Evolutionary conservation across 2,797 vertebrate genomes (phyloP).

Genomic region (Hozukius guyotensis): DNA sequence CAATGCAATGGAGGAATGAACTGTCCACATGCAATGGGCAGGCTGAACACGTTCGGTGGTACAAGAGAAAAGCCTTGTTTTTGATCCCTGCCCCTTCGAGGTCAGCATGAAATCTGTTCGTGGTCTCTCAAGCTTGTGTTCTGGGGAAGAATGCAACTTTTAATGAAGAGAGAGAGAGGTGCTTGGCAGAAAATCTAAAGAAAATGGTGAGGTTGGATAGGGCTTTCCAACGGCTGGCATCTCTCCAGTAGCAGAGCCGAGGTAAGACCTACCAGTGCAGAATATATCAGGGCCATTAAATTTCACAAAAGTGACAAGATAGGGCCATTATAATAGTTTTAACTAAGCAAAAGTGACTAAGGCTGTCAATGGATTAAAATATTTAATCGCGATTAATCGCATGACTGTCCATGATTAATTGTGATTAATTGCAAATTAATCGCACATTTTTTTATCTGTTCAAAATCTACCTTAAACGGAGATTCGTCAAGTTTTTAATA

Average conservation of each 20-base stretch:
- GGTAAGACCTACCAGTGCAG: constrained; percentile 36
- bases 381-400: too few relatives aligned
- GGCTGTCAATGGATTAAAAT: too few relatives aligned
- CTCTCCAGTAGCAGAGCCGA: constrained; percentile 35
- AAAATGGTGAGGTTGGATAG: constrained; percentile 21
- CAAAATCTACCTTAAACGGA: too few relatives aligned
- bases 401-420: too few relatives aligned
- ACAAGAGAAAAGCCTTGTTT: constrained; percentile 80
- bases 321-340: constrained; percentile 66
- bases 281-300: constrained; percentile 64
- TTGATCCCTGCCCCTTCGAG: constrained; percentile 48
- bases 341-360: constrained; percentile 67
- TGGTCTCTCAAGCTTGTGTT: constrained; percentile 51
- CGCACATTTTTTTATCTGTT: too few relatives aligned
- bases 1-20: constrained; percentile 80
- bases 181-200: constrained; percentile 52
- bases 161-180: constrained; percentile 66
- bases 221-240: constrained; percentile 36
- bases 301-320: constrained; percentile 57
- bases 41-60: constrained; percentile 71
- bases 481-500: too few relatives aligned
- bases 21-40: constrained; percentile 78
- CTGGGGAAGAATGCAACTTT: constrained; percentile 63
- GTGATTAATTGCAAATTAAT: too few relatives aligned
- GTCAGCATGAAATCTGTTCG: constrained; percentile 30